A percentile compares a stretch with the other conserved stretches of the same genome.
Conservation (phyloP, 2,888 invertebrate genomes). For the Athrips mouffetella region DNA sequence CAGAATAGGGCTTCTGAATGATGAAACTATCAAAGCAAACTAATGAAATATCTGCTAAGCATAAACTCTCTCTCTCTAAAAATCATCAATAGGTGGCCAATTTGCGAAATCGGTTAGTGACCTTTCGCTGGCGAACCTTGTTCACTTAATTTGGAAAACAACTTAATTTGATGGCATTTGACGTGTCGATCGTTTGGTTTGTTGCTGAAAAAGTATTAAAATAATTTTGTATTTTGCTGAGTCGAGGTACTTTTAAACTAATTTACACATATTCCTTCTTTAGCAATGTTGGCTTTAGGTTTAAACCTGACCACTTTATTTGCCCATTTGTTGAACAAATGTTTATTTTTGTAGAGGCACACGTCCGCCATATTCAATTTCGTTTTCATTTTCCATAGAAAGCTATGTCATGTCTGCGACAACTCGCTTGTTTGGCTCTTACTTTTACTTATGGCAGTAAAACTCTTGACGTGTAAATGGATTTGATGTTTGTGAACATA, state of each 20-base stretch:
- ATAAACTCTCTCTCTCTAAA: no score
- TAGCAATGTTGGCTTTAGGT: constrained; percentile 48
- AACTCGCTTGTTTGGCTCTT: constrained; percentile 26
- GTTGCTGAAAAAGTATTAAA: no score
- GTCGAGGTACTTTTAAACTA: no score
- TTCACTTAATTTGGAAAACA: not conserved
- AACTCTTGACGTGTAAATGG: not conserved
- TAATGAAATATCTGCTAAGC: constrained; percentile 1
- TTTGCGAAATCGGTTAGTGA: not conserved
- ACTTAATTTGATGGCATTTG: not conserved
- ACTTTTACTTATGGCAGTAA: constrained; percentile 26
- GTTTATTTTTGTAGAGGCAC: constrained; percentile 41
- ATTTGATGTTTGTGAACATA: not conserved
- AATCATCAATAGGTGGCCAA: no score
- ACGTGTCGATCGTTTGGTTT: no score
- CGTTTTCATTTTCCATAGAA: constrained; percentile 48
- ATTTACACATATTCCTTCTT: no score
- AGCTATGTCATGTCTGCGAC: constrained; percentile 37
- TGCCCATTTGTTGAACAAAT: constrained; percentile 61
- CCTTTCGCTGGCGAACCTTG: not conserved
- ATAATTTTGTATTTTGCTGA: no score
- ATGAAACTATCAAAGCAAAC: constrained; percentile 4
- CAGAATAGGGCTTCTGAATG: constrained; percentile 4
- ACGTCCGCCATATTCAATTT: constrained; percentile 50
- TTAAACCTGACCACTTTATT: constrained; percentile 43